These are phyloP conservation scores for Sympetrum striolatum DNA, from an alignment of 2,888 invertebrate species.

Conservation along the genomic window DNA sequence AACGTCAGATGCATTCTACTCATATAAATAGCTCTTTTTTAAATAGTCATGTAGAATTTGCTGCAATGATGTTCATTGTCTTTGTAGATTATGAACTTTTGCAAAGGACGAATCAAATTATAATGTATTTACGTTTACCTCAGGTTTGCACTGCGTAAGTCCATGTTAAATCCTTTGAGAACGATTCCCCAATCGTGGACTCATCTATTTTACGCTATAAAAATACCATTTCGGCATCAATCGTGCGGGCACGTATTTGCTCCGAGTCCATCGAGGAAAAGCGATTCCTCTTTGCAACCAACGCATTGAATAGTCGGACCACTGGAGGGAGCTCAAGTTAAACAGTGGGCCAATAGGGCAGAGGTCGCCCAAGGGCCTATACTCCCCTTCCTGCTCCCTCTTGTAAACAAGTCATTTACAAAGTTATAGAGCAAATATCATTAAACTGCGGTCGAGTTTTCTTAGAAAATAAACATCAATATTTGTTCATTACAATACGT, in stretches of 20 bases:
- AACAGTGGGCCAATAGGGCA: not conserved
- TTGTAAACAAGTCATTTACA: slow-evolving; percentile 27
- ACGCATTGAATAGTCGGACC: not conserved
- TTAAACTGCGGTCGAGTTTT: slow-evolving; percentile 18
- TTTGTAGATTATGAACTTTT: too few relatives aligned
- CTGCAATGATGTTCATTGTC: too few relatives aligned
- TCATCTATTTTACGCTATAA: not conserved
- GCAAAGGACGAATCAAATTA: too few relatives aligned
- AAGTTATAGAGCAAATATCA: slow-evolving; percentile 28
- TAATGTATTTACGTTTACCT: too few relatives aligned
- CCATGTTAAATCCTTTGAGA: too few relatives aligned
- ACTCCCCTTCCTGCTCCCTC: not conserved
- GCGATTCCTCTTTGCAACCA: not conserved
- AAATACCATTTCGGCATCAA: not conserved
- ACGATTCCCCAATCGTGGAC: too few relatives aligned
- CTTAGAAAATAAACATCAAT: slow-evolving; percentile 13
- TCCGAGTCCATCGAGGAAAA: not conserved
- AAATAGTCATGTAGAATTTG: too few relatives aligned
- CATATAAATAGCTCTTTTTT: too few relatives aligned
- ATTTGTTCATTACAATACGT: slow-evolving; percentile 22
- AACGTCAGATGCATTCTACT: too few relatives aligned
- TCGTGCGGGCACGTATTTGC: not conserved
- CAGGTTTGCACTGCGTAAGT: too few relatives aligned
- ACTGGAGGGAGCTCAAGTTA: not conserved
- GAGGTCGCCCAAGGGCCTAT: not conserved